Base-by-base conservation (phyloP, 2,797 vertebrate species). In the Tiaroga cobitis region DNA sequence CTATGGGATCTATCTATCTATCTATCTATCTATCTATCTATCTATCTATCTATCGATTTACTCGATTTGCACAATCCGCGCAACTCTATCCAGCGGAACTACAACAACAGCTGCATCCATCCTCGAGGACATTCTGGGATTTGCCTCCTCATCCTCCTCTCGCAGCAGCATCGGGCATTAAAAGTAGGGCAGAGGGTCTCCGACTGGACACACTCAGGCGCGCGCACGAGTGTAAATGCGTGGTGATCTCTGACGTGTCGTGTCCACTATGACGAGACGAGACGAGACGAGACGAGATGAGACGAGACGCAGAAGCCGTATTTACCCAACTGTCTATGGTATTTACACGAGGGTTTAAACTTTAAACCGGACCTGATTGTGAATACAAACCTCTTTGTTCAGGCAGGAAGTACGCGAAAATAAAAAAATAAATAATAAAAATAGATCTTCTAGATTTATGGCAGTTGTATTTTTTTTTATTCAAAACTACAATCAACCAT, bases 101-200 rank as follows among this genome's bases (percentile, higher is more conserved):
- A 76, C 72, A 67, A 81, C 72, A 65, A 63, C 61, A 77, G 81
- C 87, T 86, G 86, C 89, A 86, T 85, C 84, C 90, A 61, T 90
- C 90, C 88, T 87, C 85, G 82, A 86, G 90, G 90, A 93, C 94
- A 95, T 93, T 92, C 85, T 94, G 93, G 93, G 93, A 94, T 93
- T 93, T 89, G 92, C 92, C 93, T 91, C 88, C 91, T 92, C 90
- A 90, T 90, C 91, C 79, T 92, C 69, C 84, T 21, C 67, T 88
- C 90, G 91, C 93, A 93, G 82, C 73, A 77, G 73, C 82, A 77
- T 94, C 94, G 93, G 91, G 91, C 92, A 87, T 91, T 84, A 85
- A 92, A 94, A 94, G 92, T 94, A 94, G 95, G 93, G 89, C 95
- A 94, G 87, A 89, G 80, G 85, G 80, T 78, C 70, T 68, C 86